Evolutionary conservation across 2,888 invertebrate species (phyloP), one percentile per base, ranked within the genome.

Genomic region (Proisotoma minuta): DNA sequence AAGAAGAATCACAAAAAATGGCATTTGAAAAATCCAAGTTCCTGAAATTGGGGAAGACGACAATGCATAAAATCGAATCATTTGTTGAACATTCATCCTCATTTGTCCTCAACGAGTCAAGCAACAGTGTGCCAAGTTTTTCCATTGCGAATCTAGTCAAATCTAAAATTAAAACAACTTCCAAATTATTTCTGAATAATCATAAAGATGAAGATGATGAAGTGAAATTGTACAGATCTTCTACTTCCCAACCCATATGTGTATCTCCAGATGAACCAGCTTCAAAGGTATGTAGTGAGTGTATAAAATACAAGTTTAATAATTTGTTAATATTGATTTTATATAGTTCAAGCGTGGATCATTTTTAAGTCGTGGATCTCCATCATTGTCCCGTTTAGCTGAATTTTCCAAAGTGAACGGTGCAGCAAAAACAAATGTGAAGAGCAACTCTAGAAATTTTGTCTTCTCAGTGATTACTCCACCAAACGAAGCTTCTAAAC

Each of bases 351-450:
- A 76, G 76, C 83, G 85, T 74, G 89, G 89, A 0, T 93, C 93
- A 0, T 85, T 93, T 73, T 78, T 94, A 22, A 82, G 84, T 1
- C 83, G 91, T 20, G 87, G 87, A 66, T 84, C 85, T 69, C 84
- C 85, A 18, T 84, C 87, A 0, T 78, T 94, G 49, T 84, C 84
- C 1, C 84, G 87, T 62, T 79, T 94, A 57, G 91, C 91, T 0
- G 85, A 85, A 49, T 80, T 87, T 62, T 85, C 87, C 0, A 78
- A 78, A 64, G n/a, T n/a, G n/a, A n/a, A n/a, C n/a, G n/a, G n/a
- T n/a, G n/a, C n/a, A n/a, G n/a, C n/a, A n/a, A 73, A 75, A 23
- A 75, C 75, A 27, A 78, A 76, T 61, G 75, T 77, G 24, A 79
- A 79, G 69, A 58, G 28, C 24, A 82, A 81, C 69, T 79, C 81